Conservation (phyloP, 2,888 invertebrate genomes). For the Polylopha cassiicola region DNA sequence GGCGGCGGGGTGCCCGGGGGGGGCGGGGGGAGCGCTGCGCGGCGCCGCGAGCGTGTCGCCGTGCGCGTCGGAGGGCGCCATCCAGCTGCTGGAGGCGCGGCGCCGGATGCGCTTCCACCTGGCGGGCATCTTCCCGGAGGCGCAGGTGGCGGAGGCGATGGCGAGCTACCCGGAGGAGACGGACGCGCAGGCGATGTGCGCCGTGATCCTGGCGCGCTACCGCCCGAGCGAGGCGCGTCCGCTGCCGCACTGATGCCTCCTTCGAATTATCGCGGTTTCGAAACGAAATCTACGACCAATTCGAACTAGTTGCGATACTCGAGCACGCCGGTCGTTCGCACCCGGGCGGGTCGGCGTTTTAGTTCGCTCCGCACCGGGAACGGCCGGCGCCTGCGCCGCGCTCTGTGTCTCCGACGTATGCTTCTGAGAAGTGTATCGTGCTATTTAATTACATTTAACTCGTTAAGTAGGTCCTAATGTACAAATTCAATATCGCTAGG, state of each 20-base stretch:
- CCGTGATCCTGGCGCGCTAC: constrained; percentile 87
- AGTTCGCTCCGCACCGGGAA: constrained; percentile 9
- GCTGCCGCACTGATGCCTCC: constrained; percentile 36
- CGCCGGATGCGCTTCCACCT: constrained; percentile 90
- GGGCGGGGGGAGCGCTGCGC: constrained; percentile 80
- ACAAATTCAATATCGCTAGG: constrained; percentile 37
- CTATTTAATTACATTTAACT: constrained; percentile 38
- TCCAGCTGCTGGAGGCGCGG: constrained; percentile 81
- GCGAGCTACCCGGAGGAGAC: constrained; percentile 91
- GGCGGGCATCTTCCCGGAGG: constrained; percentile 93
- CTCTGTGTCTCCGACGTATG: constrained; percentile 28
- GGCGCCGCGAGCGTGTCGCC: constrained; percentile 56
- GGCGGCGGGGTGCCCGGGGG: constrained; percentile 81
- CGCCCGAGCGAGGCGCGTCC: constrained; percentile 61
- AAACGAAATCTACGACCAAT: constrained; percentile 49
- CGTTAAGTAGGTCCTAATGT: constrained; percentile 39
- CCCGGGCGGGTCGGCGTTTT: constrained; percentile 13
- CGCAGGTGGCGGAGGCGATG: constrained; percentile 93
- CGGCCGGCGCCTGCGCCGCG: constrained; percentile 10
- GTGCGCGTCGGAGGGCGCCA: constrained; percentile 64
- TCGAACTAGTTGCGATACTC: constrained; percentile 30
- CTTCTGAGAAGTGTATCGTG: constrained; percentile 61
- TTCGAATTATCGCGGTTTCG: constrained; percentile 54
- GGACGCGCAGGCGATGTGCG: constrained; percentile 93
- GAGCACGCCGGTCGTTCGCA: constrained; percentile 14